A percentile compares a stretch with the other conserved stretches of the same genome.
Conservation (phyloP, 2,113 vertebrate species). For the Poecilia latipinna region DNA sequence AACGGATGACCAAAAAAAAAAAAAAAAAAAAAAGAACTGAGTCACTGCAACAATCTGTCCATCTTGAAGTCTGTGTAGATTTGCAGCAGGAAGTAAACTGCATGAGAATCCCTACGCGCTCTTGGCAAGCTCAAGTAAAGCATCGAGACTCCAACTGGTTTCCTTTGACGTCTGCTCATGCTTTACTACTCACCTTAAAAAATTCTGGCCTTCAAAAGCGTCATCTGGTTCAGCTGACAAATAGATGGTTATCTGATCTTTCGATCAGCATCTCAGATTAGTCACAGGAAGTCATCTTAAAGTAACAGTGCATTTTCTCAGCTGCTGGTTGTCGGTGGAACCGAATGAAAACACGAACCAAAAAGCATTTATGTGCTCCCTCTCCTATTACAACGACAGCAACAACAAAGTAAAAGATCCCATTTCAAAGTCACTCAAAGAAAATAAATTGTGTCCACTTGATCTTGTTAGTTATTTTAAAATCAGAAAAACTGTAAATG, state of each 20-base stretch:
- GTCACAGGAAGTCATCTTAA: conserved; percentile 1
- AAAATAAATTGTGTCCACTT: neutral
- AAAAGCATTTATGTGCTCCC: neutral
- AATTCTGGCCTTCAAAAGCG: neutral
- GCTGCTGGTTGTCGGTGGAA: neutral
- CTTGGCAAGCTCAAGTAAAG: too few species aligned
- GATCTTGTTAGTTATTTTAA: neutral
- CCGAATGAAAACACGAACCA: conserved; percentile 1
- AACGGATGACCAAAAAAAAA: too few species aligned
- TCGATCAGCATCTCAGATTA: conserved; percentile 1
- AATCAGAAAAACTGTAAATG: neutral
- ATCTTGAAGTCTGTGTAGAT: too few species aligned
- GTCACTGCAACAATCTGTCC: too few species aligned
- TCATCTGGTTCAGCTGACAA: neutral
- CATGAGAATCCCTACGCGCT: too few species aligned
- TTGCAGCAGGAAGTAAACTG: too few species aligned
- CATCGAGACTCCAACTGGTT: neutral
- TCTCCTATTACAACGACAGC: neutral
- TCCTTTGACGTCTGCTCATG: neutral
- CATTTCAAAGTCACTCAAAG: neutral
- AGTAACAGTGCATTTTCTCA: neutral
- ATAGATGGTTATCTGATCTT: neutral
- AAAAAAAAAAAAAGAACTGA: too few species aligned
- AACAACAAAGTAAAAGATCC: neutral
- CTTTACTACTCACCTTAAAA: too few species aligned